Evolutionary conservation across 92 coral and sea anemone species (phyloP).

Genomic region (Scolanthus callimorphus): DNA sequence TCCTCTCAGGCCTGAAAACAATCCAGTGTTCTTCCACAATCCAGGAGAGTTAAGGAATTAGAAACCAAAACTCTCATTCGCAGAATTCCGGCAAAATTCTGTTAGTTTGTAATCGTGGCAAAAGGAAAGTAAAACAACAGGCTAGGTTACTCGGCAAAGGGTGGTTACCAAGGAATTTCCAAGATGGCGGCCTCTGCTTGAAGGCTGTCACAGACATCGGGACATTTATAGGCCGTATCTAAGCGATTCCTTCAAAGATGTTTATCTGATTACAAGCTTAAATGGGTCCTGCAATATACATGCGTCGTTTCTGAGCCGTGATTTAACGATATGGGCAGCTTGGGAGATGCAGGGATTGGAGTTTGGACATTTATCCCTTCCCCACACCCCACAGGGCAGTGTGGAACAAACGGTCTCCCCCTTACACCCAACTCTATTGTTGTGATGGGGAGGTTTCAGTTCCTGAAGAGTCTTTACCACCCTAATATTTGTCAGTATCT

Average conservation of each 20-base stretch:
- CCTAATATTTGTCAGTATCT: slow-evolving; percentile 90
- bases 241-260: no score
- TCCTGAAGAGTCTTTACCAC: slow-evolving; percentile 67
- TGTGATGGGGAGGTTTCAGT: slow-evolving; percentile 85
- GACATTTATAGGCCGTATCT: no score
- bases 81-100: slow-evolving; percentile 9
- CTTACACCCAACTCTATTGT: slow-evolving; percentile 98
- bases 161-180: slow-evolving; percentile 42
- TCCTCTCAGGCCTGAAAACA: no score
- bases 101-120: background rate
- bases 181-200: slow-evolving; percentile 40
- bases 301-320: no score
- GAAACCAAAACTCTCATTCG: slow-evolving; percentile 40
- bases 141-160: slow-evolving; percentile 44
- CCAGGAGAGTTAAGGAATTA: slow-evolving; percentile 4
- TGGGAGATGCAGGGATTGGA: slow-evolving; percentile 79
- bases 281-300: background rate
- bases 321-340: slow-evolving; percentile 84
- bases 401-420: slow-evolving; percentile 98
- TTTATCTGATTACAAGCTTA: background rate
- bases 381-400: slow-evolving; percentile 89
- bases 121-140: background rate
- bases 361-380: slow-evolving; percentile 94
- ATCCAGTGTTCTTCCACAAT: slow-evolving; percentile 23
- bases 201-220: background rate